A percentile compares a stretch with the other conserved stretches of the same genome.
phyloP scores from a whole-genome alignment of 2,113 vertebrate species.

The Trematomus loennbergii region DNA sequence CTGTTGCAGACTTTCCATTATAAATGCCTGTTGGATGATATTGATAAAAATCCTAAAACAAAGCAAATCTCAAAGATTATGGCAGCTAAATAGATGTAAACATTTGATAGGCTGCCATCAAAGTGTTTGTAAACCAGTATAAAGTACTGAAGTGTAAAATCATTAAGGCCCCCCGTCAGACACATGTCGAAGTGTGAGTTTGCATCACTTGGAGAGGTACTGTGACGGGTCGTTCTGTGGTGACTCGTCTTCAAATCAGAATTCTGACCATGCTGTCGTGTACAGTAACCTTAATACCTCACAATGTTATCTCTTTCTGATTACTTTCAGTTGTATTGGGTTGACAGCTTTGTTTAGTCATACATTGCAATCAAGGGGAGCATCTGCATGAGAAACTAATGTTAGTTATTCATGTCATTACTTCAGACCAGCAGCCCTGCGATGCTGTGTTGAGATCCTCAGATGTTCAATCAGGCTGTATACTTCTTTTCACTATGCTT shows the following conservation, averaged over 20 bases:
- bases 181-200: conserved; percentile 31
- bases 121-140: conserved; percentile 24
- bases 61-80: conserved; percentile 37
- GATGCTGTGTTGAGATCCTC: conserved; percentile 66
- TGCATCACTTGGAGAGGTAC: conserved; percentile 40
- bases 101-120: conserved; percentile 39
- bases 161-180: conserved; percentile 5
- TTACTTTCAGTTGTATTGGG: conserved; percentile 54
- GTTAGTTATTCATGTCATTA: conserved; percentile 58
- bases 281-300: conserved; percentile 82
- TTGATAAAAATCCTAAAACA: conserved; percentile 26
- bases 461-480: conserved; percentile 68
- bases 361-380: conserved; percentile 61
- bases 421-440: conserved; percentile 53
- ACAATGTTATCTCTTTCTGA: conserved; percentile 66
- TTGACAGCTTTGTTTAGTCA: conserved; percentile 56
- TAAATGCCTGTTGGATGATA: conserved; percentile 9
- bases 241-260: conserved; percentile 61
- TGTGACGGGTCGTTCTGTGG: conserved; percentile 32
- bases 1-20: conserved; percentile 23
- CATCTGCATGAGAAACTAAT: conserved; percentile 53
- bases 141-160: conserved; percentile 30
- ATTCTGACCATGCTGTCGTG: conserved; percentile 58
- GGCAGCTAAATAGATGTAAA: conserved; percentile 69
- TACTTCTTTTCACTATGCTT: conserved; percentile 76